Percentiles rank a stretch among this genome's conserved stretches.
These are phyloP conservation scores for Aphodius granarius DNA, from an alignment of 2,888 invertebrate genomes.

Conservation along the genomic window DNA sequence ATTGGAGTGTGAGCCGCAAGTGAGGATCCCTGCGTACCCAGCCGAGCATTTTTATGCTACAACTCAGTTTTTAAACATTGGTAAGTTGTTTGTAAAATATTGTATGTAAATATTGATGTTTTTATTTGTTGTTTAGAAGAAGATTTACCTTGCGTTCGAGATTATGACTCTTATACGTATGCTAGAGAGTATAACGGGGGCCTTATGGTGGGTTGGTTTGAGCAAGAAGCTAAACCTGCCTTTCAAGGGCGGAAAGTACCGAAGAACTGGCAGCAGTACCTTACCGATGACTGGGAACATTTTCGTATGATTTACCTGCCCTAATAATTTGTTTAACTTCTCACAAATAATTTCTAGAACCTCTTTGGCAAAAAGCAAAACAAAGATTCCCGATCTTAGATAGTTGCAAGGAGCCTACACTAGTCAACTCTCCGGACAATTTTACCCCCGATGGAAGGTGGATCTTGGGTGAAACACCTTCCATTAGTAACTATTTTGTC, in stretches of 20 bases:
- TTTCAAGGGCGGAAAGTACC: conserved; percentile 57
- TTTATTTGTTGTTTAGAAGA: conserved; percentile 47
- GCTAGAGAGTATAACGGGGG: conserved; percentile 62
- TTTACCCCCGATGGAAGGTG: conserved; percentile 73
- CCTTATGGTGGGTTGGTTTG: conserved; percentile 69
- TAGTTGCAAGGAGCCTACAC: conserved; percentile 55
- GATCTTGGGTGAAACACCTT: conserved; percentile 69
- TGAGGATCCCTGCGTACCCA: conserved; percentile 70
- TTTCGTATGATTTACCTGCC: conserved; percentile 56
- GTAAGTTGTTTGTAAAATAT: conserved; percentile 19
- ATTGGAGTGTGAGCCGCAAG: conserved; percentile 58
- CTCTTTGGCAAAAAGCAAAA: conserved; percentile 58
- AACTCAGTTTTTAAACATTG: conserved; percentile 53
- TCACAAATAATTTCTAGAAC: conserved; percentile 42
- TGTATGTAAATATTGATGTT: no score
- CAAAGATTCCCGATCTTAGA: conserved; percentile 61
- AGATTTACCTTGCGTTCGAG: conserved; percentile 60
- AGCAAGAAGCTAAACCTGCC: conserved; percentile 65
- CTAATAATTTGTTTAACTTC: not conserved
- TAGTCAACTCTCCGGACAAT: conserved; percentile 69
- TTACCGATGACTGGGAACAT: conserved; percentile 63
- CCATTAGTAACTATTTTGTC: conserved; percentile 72
- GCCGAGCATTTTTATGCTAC: conserved; percentile 70
- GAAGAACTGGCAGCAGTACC: conserved; percentile 56
- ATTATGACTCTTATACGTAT: conserved; percentile 67